A percentile compares a stretch with the other conserved stretches of the same genome.
phyloP scores from a whole-genome alignment of 2,888 invertebrate species.

The Melanotus villosus region DNA sequence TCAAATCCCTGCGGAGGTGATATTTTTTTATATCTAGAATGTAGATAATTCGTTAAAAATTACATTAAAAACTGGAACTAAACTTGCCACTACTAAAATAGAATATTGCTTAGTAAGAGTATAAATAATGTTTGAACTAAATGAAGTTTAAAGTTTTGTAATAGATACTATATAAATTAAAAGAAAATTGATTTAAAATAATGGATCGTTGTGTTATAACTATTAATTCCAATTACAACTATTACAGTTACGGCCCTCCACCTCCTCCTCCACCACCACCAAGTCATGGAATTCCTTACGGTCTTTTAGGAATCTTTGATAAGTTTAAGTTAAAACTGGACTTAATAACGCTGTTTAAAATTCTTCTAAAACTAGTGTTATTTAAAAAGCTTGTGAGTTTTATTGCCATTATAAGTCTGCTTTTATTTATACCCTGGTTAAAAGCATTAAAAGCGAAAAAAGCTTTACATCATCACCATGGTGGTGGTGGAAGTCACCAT shows the following conservation, averaged over 20 bases:
- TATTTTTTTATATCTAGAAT: no score
- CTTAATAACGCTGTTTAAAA: constrained; percentile 81
- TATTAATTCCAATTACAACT: no score
- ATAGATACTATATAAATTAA: no score
- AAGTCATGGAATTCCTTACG: constrained; percentile 71
- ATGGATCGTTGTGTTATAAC: no score
- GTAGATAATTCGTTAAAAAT: no score
- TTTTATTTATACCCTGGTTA: constrained; percentile 79
- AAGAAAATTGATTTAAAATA: no score
- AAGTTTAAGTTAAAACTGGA: constrained; percentile 81
- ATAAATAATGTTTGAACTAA: no score
- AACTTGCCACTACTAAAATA: no score
- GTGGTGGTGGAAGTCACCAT: constrained; percentile 28
- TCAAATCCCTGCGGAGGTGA: no score
- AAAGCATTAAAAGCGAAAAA: constrained; percentile 62
- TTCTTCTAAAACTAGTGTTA: constrained; percentile 81
- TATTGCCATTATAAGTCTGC: constrained; percentile 81
- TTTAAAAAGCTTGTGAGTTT: constrained; percentile 88
- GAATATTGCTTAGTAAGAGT: no score
- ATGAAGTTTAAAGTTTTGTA: no score
- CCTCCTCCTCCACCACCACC: constrained; percentile 48
- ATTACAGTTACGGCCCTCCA: constrained; percentile 44
- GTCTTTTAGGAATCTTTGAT: constrained; percentile 74
- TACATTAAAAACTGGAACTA: no score
- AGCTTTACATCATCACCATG: constrained; percentile 30